Percentiles rank a stretch among this genome's conserved stretches.
Evolutionary conservation across 2,888 invertebrate genomes (phyloP).

Genomic region (Heliconius ethilla): DNA sequence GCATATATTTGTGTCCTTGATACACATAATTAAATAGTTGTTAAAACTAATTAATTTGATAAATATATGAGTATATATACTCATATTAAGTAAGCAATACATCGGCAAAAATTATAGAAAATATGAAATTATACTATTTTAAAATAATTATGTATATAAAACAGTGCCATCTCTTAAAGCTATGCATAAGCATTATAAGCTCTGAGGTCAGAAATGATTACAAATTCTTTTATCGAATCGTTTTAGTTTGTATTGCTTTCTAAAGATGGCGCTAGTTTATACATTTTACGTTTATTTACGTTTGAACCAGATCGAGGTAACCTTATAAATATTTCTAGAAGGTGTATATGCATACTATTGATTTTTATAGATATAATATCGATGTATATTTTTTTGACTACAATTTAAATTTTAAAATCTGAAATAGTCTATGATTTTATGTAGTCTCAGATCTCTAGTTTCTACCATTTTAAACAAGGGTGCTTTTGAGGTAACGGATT

Average conservation of each 20-base stretch:
- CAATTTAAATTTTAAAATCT: no score
- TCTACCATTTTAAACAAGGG: no score
- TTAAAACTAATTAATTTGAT: no score
- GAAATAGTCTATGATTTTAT: no score
- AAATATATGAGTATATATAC: no score
- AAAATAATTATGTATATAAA: not conserved
- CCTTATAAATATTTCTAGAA: no score
- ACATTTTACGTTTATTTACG: not conserved
- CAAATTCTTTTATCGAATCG: constrained; percentile 12
- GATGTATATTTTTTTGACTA: no score
- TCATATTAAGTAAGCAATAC: no score
- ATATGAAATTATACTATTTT: not conserved
- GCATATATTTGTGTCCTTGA: not conserved
- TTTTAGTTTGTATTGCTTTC: not conserved
- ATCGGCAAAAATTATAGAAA: not conserved
- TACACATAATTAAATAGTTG: not conserved
- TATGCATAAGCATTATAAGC: not conserved
- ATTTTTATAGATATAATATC: no score
- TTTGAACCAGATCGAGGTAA: not conserved
- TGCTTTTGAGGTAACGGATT: no score
- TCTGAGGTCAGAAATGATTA: not conserved
- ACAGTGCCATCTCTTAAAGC: constrained; percentile 19
- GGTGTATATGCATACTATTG: no score
- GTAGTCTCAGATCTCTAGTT: no score
- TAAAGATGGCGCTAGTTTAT: constrained; percentile 8